Evolutionary conservation across 2,888 invertebrate species (phyloP), one percentile per base, ranked within the genome.

Genomic region (Oxytorus armatus): DNA sequence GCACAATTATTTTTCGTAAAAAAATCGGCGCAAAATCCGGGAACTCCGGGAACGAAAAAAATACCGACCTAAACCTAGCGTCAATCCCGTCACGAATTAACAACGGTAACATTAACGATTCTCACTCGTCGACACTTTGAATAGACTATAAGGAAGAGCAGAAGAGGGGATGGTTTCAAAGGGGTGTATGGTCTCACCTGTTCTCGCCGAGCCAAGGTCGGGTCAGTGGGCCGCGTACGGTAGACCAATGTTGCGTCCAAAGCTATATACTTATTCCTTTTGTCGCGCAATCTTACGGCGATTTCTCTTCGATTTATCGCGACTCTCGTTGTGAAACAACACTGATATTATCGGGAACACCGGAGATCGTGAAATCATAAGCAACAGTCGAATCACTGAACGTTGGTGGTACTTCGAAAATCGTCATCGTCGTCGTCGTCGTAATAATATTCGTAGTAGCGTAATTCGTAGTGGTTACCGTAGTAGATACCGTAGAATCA

Each of bases 181-280:
- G 65, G 65, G 73, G 63, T 73, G 51, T 61, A 39, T 81, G 76
- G 81, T 85, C 87, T 87, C 85, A 91, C 91, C 90, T 90, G 89
- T 88, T 89, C 88, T 83, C 87, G 83, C 87, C 86, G 89, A 88
- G 87, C 89, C 91, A 91, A 91, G 91, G 90, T 90, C 90, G 89
- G 89, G 89, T 90, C 88, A 90, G 86, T 89, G 88, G 89, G 89
- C 89, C 89, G 88, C 84, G 85, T 83, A 36, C 8, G 25, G 14
- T 29, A 82, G 81, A 82, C 78, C 74, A 65, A 82, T 78, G 82
- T 81, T 49, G 72, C 69, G 72, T 69, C 70, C 33, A 39, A 44
- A 51, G 68, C 36, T 57, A 11, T 39, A 44, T 68, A 73, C 74
- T 72, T 47, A 81, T 39, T 81, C 78, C 69, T 79, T 72, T 72